Evolutionary conservation across 1,140 invertebrate genomes (phyloP), one percentile per base, ranked within the genome.

Genomic region (Hypothenemus hampei): DNA sequence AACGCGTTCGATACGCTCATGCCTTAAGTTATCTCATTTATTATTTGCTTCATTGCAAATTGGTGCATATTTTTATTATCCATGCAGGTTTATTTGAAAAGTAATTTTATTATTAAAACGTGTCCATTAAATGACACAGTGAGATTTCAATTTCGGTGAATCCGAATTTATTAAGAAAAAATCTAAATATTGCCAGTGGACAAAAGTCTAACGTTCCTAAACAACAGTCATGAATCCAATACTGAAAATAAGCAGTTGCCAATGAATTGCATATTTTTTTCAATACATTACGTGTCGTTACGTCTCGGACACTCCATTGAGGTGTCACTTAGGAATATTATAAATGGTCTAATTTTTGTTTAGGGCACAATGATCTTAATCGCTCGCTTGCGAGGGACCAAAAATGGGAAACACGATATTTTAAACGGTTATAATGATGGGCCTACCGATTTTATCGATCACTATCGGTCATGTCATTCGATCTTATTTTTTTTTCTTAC

Each of bases 301-400:
- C 59, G 59, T 57, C 51, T 62, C 58, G 60, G 62, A 62, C 60
- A 60, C 57, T 41, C 52, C 52, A 60, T 60, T 52, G 60, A 64
- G 51, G 46, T 62, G 62, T 64, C 62, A 64, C 62, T 62, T 62
- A 62, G 54, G 55, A 61, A 64, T 62, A 62, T 62, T 64, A 62
- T 62, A 64, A 62, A 64, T 64, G 62, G 58, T 64, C 52, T 54
- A 62, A 60, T 60, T 60, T 54, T 51, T 57, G 53, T 59, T 53
- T 49, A 18, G 56, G 50, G 36, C 45, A 59, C 52, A 50, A 60
- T 55, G 41, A 51, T 56, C 44, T 33, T 22, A 59, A 59, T 59
- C 57, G 57, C 24, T 43, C 35, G 37, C 47, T 56, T 48, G 43
- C 33, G 31, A 40, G 20, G 23, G 35, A 13, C 16, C 21, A 50